These are phyloP conservation scores for Dreissena polymorpha DNA, from an alignment of 1,140 invertebrate genomes.

Conservation along the genomic window DNA sequence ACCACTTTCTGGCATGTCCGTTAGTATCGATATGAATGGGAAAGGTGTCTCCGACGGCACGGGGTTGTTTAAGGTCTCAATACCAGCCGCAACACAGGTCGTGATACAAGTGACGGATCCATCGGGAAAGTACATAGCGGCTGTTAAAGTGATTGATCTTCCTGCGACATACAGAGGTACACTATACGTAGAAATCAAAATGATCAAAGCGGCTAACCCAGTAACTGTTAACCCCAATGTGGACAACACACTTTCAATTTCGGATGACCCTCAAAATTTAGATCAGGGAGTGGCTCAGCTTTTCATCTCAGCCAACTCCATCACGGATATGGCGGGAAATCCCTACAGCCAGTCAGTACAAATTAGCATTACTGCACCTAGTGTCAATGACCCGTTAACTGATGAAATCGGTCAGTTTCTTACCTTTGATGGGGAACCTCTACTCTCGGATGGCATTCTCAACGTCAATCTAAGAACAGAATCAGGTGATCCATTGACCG, in stretches of 20 bases:
- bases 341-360: background rate
- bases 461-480: background rate
- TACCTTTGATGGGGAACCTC: background rate
- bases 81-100: background rate
- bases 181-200: background rate
- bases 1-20: background rate
- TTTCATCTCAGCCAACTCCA: slow-evolving; percentile 25
- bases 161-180: slow-evolving; percentile 20
- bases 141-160: slow-evolving; percentile 36
- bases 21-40: background rate
- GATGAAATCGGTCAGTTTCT: slow-evolving; percentile 21
- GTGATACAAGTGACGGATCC: background rate
- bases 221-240: slow-evolving; percentile 7
- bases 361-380: slow-evolving; percentile 1
- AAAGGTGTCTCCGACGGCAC: background rate
- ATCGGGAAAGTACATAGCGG: slow-evolving; percentile 7
- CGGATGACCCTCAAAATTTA: background rate
- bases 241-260: background rate
- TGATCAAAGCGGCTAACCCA: background rate
- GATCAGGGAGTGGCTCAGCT: background rate
- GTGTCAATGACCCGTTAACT: background rate
- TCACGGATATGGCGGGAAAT: background rate
- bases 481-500: background rate
- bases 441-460: slow-evolving; percentile 19
- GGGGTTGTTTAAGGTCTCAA: background rate